Evolutionary conservation across 2,797 vertebrate species (phyloP).

Genomic region (Synaphobranchus kaupii): DNA sequence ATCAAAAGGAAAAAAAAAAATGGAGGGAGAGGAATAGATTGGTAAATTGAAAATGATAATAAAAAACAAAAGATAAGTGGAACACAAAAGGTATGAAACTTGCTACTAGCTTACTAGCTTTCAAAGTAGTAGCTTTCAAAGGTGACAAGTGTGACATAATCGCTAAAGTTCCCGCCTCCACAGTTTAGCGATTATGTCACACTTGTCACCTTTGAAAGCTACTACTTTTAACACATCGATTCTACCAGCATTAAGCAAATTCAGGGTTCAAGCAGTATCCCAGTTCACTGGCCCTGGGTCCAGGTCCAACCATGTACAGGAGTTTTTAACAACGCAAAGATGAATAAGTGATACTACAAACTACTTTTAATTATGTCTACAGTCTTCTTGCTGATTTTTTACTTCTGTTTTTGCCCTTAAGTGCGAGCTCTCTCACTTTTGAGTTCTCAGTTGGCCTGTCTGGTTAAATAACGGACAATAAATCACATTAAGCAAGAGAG

Average conservation of each 20-base stretch:
- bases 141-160: slow-evolving; percentile 63
- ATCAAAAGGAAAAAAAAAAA: slow-evolving; percentile 76
- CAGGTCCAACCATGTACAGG: too few relatives aligned
- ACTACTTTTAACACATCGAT: slow-evolving; percentile 67
- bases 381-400: too few relatives aligned
- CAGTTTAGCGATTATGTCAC: slow-evolving; percentile 62
- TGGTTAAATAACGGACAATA: too few relatives aligned
- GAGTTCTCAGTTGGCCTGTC: too few relatives aligned
- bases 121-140: slow-evolving; percentile 71
- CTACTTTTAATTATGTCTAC: too few relatives aligned
- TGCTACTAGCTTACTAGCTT: slow-evolving; percentile 23
- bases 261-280: too few relatives aligned
- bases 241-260: neutral
- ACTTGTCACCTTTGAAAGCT: slow-evolving; percentile 68
- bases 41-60: slow-evolving; percentile 80
- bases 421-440: too few relatives aligned
- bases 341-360: too few relatives aligned
- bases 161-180: slow-evolving; percentile 56
- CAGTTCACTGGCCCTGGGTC: too few relatives aligned
- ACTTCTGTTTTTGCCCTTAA: too few relatives aligned
- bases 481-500: neutral
- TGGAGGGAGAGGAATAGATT: slow-evolving; percentile 31
- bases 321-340: too few relatives aligned
- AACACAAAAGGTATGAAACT: slow-evolving; percentile 72
- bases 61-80: slow-evolving; percentile 77